phyloP scores from a whole-genome alignment of 2,797 vertebrate genomes.

The Mus spretus region DNA sequence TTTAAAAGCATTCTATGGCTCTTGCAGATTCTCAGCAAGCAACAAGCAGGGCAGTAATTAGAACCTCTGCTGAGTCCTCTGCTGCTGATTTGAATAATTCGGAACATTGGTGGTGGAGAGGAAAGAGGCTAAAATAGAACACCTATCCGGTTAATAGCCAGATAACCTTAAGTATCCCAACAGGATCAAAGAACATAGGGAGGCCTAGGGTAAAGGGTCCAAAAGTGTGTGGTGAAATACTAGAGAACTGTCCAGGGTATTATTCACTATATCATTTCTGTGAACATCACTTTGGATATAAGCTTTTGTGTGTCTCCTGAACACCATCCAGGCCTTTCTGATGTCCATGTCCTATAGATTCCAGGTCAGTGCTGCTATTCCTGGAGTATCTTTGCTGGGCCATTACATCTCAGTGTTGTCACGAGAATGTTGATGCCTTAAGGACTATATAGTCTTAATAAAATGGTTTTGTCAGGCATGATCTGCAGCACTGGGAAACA shows the following conservation, averaged over 20 bases:
- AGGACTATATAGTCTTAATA: not conserved
- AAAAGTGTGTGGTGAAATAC: not conserved
- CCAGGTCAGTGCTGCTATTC: not conserved
- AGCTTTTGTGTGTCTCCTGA: not conserved
- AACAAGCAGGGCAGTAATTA: slow-evolving; percentile 66
- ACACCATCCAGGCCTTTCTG: not conserved
- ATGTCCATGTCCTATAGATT: not conserved
- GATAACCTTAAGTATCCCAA: slow-evolving; percentile 55
- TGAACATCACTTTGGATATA: not conserved
- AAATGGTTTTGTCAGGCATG: not conserved
- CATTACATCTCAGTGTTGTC: not conserved
- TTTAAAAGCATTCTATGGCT: slow-evolving; percentile 33
- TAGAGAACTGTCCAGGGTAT: not conserved
- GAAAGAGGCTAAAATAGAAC: slow-evolving; percentile 32
- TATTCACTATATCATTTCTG: not conserved
- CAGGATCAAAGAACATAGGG: not conserved
- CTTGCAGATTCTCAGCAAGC: slow-evolving; percentile 38
- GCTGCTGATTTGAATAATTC: slow-evolving; percentile 53
- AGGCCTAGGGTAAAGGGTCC: not conserved
- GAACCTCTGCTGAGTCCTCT: slow-evolving; percentile 45
- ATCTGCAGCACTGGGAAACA: not conserved
- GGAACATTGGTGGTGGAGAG: slow-evolving; percentile 1
- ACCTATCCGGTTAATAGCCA: slow-evolving; percentile 26
- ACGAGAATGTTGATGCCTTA: not conserved
- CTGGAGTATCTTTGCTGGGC: not conserved